phyloP scores from a whole-genome alignment of 2,113 vertebrate genomes.

The Dicrurus megarhynchus region DNA sequence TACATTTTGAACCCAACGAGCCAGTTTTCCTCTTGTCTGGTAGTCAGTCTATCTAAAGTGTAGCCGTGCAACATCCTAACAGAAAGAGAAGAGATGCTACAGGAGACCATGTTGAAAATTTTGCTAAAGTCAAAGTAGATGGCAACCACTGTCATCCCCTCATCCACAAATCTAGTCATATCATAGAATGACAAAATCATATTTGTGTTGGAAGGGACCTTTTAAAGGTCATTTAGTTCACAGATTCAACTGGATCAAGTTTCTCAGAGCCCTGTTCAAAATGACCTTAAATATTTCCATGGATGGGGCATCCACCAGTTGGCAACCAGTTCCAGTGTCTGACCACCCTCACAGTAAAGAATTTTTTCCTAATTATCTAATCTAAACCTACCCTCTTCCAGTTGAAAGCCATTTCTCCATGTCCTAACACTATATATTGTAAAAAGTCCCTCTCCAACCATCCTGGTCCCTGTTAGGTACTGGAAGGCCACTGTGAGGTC shows the following conservation, averaged over 20 bases:
- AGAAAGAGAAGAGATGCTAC: background rate
- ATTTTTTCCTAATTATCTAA: background rate
- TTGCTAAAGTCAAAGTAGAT: background rate
- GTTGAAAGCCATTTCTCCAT: background rate
- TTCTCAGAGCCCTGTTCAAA: background rate
- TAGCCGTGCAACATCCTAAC: background rate
- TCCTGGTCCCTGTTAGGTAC: background rate
- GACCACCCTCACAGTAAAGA: background rate
- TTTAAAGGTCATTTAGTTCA: background rate
- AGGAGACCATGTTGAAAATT: background rate
- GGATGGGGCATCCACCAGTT: background rate
- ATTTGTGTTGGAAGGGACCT: background rate
- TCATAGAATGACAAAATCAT: background rate
- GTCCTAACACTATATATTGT: background rate
- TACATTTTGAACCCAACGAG: background rate
- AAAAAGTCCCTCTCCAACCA: background rate
- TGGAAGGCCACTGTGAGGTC: background rate
- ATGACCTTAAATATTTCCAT: background rate
- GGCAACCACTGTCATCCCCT: rapidly evolving
- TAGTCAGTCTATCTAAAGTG: background rate
- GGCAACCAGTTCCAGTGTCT: background rate
- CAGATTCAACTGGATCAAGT: background rate
- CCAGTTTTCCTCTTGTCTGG: background rate
- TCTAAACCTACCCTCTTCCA: background rate
- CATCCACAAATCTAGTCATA: background rate